Evolutionary conservation across 2,113 vertebrate species (phyloP).

Genomic region (Heterotilapia buettikoferi): DNA sequence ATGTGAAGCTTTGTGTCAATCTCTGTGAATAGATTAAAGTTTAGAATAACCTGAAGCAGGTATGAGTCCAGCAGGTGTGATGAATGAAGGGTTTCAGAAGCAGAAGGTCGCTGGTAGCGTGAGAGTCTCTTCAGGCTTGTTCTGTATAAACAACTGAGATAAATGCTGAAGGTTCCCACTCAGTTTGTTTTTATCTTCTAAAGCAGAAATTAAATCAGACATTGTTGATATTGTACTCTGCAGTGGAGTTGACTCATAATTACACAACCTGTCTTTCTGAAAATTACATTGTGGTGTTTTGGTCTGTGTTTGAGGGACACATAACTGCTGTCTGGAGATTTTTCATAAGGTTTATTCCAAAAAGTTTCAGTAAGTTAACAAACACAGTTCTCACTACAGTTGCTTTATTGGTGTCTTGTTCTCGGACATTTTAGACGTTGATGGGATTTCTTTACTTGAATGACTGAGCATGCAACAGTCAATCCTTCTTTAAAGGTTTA

Average conservation of each 20-base stretch:
- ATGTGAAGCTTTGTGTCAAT: not conserved
- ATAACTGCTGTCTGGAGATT: not conserved
- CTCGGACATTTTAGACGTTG: not conserved
- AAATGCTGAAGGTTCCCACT: not conserved
- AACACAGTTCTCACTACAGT: not conserved
- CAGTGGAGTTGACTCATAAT: not conserved
- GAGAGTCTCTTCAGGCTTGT: not conserved
- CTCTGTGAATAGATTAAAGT: not conserved
- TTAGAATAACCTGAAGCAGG: not conserved
- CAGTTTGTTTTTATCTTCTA: not conserved
- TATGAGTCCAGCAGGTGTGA: not conserved
- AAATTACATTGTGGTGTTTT: not conserved
- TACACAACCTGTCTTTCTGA: not conserved
- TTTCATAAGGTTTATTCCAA: not conserved
- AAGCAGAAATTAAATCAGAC: not conserved
- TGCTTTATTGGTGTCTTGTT: not conserved
- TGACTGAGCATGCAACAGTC: not conserved
- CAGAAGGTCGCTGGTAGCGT: not conserved
- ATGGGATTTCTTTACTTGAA: not conserved
- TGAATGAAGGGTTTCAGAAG: not conserved
- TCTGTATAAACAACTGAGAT: not conserved
- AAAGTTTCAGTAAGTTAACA: not conserved
- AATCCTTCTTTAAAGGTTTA: not conserved
- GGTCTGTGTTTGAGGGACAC: not conserved
- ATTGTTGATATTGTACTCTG: not conserved